Evolutionary conservation across 2,113 vertebrate species (phyloP), one percentile per base, ranked within the genome.

Genomic region (Calyptomena viridis): DNA sequence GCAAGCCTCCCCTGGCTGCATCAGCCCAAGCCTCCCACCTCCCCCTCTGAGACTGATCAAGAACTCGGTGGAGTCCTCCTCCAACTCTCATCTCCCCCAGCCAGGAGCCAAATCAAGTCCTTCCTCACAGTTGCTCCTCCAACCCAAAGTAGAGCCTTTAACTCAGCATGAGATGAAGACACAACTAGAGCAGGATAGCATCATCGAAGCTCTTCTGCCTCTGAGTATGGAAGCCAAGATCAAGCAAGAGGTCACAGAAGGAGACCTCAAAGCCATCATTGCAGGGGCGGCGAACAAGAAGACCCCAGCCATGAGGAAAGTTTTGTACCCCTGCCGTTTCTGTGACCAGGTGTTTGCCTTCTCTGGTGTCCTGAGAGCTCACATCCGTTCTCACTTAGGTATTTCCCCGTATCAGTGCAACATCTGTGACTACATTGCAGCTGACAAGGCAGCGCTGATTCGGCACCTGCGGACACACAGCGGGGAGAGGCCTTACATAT

Each of bases 381-480:
- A 99, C 75, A 99, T 99, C 96, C 99, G 99, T 89, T 99, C 98
- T 87, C 99, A 99, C 96, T 98, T 99, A 64, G 99, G 99, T 73
- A 98, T 99, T 87, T 98, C 99, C 5, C 99, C 99, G 0, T 99
- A 99, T 93, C 99, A 99, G 71, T 99, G 99, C 97, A 99, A 99
- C 98, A 99, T 99, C 97, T 99, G 99, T 33, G 99, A 99, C 95
- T 99, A 99, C 72, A 99, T 99, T 2, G 99, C 99, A 0, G 99
- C 99, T 0, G 99, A 99, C 98, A 99, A 99, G 90, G 99, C 99
- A 1, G 99, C 99, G 0, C 98, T 99, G 56, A 99, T 99, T 96
- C 98, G 99, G 8, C 99, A 99, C 97, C 96, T 99, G 96, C 98
- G 99, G 49, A 99, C 99, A 0, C 99, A 99, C 98, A 99, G 99